Conservation (phyloP, 2,113 vertebrate species). For the Tetrax tetrax region DNA sequence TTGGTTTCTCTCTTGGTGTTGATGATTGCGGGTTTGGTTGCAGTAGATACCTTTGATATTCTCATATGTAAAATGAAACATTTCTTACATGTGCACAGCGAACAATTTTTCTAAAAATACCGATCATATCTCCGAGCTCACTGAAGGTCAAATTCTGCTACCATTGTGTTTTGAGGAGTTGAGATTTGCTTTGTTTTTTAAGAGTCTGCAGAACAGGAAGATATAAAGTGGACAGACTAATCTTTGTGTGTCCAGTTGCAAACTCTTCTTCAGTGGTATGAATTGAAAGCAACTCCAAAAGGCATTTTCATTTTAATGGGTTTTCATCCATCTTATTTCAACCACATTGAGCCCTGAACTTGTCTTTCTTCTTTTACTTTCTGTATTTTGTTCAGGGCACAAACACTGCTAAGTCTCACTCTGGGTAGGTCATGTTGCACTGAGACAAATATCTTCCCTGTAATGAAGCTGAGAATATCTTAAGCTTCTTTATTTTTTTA, state of each 20-base stretch:
- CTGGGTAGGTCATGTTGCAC: conserved; percentile 4
- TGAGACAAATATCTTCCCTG: conserved; percentile 14
- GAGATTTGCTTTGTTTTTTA: neutral
- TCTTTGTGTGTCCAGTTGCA: neutral
- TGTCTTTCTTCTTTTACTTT: neutral
- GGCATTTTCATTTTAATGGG: neutral
- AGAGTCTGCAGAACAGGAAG: neutral
- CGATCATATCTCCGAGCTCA: neutral
- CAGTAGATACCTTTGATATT: neutral
- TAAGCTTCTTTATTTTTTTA: conserved; percentile 60
- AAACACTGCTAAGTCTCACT: neutral
- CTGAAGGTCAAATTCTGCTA: neutral
- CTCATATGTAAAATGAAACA: neutral
- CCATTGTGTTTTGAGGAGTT: neutral
- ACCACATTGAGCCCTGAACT: neutral
- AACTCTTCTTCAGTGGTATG: neutral
- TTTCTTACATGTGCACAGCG: neutral
- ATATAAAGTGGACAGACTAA: neutral
- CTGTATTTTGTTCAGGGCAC: conserved; percentile 4
- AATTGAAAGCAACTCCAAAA: neutral
- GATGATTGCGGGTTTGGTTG: neutral
- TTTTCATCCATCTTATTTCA: neutral
- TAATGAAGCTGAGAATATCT: conserved; percentile 36
- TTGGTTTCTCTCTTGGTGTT: neutral
- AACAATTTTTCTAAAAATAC: neutral